Evolutionary conservation across 2,888 invertebrate species (phyloP), one percentile per base, ranked within the genome.

Genomic region (Lepetodrilus schrolli): DNA sequence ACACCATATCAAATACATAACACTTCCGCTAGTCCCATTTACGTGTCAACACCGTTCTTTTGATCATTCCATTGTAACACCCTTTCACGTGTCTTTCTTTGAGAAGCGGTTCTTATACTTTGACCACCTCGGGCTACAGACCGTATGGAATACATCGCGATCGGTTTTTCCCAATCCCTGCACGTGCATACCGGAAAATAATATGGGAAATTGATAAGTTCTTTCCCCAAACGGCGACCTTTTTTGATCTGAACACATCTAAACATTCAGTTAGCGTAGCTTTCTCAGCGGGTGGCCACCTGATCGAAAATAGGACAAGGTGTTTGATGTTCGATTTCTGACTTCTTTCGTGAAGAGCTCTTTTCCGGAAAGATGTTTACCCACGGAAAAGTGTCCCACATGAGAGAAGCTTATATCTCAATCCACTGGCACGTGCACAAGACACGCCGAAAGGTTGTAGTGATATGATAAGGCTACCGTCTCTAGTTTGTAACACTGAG

Each of bases 291-390:
- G 58, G 23, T n/a, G 58, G 58, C 58, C 58, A 58, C 58, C 58
- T 58, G 58, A 58, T 13, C 58, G 58, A 58, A 58, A 58, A 58
- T 58, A 58, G 58, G 58, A 58, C 58, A 58, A 58, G 26, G 34
- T 58, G 58, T 58, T 58, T 58, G 58, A 58, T 58, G 58, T 58
- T 58, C 58, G 58, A 58, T 58, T 58, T 58, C 34, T n/a, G 34
- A 26, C 58, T 58, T 58, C 58, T 58, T 58, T 58, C 58, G 58
- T n/a, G 58, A 30, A 58, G 58, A 58, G 58, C n/a, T 58, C 58
- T 30, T 58, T n/a, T 58, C 58, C 58, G 58, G 58, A 58, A 30
- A 23, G 58, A 26, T 58, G 58, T 58, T 58, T 58, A 58, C 30
- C 17, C 1, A 58, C 26, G 58, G 58, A 58, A 58, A 34, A 7